A percentile compares a stretch with the other conserved stretches of the same genome.
Conservation (phyloP, 2,113 vertebrate species). For the Struthio camelus region DNA sequence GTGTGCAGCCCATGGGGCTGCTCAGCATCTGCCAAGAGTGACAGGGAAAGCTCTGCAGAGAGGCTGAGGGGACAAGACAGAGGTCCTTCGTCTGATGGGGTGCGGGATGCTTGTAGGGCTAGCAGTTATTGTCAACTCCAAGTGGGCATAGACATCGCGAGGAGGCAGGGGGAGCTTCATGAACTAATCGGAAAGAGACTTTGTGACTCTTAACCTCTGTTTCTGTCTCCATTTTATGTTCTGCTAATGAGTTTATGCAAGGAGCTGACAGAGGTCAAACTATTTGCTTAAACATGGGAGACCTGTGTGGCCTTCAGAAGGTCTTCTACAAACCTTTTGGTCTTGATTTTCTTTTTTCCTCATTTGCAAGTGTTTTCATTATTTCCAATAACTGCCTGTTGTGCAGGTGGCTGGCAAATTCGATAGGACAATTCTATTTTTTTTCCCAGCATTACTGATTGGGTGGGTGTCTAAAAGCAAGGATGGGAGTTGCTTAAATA, state of each 20-base stretch:
- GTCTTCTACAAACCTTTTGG: background rate
- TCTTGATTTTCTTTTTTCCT: background rate
- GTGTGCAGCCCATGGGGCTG: background rate
- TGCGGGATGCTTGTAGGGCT: accelerated
- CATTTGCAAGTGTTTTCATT: background rate
- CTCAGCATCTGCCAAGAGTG: background rate
- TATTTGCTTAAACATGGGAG: background rate
- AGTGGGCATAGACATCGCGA: accelerated
- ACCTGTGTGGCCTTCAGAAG: background rate
- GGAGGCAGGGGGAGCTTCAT: background rate
- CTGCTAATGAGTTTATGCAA: background rate
- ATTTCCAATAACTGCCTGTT: accelerated
- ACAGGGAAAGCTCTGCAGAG: background rate
- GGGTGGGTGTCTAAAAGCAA: background rate
- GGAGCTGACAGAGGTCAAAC: background rate
- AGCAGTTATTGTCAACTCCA: background rate
- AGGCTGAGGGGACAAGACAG: background rate
- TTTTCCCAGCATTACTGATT: background rate
- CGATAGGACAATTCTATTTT: accelerated
- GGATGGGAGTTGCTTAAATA: background rate
- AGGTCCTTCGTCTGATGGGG: accelerated
- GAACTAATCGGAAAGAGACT: background rate
- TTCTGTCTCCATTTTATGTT: too few relatives aligned
- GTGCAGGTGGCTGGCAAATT: background rate
- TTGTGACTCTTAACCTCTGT: accelerated